These are phyloP conservation scores for Aphyosemion australe DNA, from an alignment of 2,113 vertebrate genomes.

Conservation along the genomic window DNA sequence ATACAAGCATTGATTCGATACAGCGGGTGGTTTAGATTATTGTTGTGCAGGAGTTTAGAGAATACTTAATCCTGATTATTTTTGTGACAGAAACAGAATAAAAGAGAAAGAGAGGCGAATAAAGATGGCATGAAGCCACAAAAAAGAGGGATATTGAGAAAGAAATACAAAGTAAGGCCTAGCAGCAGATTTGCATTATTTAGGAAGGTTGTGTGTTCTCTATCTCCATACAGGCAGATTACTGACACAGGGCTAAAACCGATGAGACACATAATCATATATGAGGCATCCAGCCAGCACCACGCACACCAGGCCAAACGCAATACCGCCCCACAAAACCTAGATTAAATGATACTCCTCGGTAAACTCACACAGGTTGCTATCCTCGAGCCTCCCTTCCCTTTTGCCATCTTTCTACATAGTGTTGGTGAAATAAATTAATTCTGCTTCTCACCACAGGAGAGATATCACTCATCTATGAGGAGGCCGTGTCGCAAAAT, in stretches of 20 bases:
- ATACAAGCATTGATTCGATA: slow-evolving; percentile 33
- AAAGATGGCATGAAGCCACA: slow-evolving; percentile 36
- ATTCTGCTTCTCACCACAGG: slow-evolving; percentile 55
- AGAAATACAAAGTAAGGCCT: slow-evolving; percentile 51
- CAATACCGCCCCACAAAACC: slow-evolving; percentile 62
- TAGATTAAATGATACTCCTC: slow-evolving; percentile 67
- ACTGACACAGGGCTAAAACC: slow-evolving; percentile 64
- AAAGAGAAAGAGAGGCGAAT: slow-evolving; percentile 14
- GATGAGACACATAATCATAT: slow-evolving; percentile 70
- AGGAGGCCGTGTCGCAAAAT: slow-evolving; percentile 54
- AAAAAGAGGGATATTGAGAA: slow-evolving; percentile 22
- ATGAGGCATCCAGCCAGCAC: slow-evolving; percentile 37
- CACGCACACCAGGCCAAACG: slow-evolving; percentile 42
- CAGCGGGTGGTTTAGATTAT: slow-evolving; percentile 42
- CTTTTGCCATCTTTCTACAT: slow-evolving; percentile 23
- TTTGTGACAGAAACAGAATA: slow-evolving; percentile 11
- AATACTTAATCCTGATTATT: slow-evolving; percentile 59
- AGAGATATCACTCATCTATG: slow-evolving; percentile 46
- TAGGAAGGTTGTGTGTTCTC: slow-evolving; percentile 65
- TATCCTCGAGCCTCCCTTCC: slow-evolving; percentile 5
- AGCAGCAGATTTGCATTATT: slow-evolving; percentile 78
- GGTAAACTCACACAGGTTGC: slow-evolving; percentile 42
- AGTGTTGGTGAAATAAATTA: slow-evolving; percentile 47
- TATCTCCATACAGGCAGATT: slow-evolving; percentile 71
- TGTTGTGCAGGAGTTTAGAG: slow-evolving; percentile 55